Percentiles rank a stretch among this genome's conserved stretches.
Conservation (phyloP, 1,140 invertebrate genomes). For the Trissolcus basalis region DNA sequence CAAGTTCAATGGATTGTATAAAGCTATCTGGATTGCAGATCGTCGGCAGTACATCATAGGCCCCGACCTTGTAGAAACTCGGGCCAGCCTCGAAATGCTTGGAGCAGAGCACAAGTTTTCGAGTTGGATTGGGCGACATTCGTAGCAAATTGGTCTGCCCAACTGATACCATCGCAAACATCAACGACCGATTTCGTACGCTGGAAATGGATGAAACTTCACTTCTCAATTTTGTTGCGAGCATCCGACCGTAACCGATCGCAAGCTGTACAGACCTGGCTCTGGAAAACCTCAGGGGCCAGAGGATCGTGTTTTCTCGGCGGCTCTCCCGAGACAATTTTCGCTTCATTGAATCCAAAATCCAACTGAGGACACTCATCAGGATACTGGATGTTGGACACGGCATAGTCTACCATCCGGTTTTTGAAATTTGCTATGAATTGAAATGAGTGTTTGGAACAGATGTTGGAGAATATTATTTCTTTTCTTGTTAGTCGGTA, state of each 20-base stretch:
- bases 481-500: slow-evolving; percentile 73
- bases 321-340: slow-evolving; percentile 31
- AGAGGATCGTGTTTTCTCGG: slow-evolving; percentile 63
- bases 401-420: slow-evolving; percentile 66
- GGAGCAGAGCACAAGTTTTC: slow-evolving; percentile 72
- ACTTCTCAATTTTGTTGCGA: slow-evolving; percentile 68
- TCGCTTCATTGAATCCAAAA: slow-evolving; percentile 48
- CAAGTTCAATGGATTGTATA: slow-evolving; percentile 20
- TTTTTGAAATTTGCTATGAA: slow-evolving; percentile 68
- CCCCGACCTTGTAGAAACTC: slow-evolving; percentile 68
- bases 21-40: slow-evolving; percentile 60
- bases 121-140: slow-evolving; percentile 75
- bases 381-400: slow-evolving; percentile 69
- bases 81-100: slow-evolving; percentile 72
- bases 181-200: slow-evolving; percentile 73
- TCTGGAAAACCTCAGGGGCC: slow-evolving; percentile 64
- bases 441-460: slow-evolving; percentile 71
- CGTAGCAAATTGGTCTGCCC: slow-evolving; percentile 71
- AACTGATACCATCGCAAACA: slow-evolving; percentile 74
- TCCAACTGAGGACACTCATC: slow-evolving; percentile 57
- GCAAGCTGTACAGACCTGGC: slow-evolving; percentile 73
- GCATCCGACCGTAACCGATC: slow-evolving; percentile 69
- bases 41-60: slow-evolving; percentile 69
- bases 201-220: slow-evolving; percentile 75
- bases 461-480: slow-evolving; percentile 74